Evolutionary conservation across 1,140 invertebrate species (phyloP), one percentile per base, ranked within the genome.

Genomic region (Atta colombica): DNA sequence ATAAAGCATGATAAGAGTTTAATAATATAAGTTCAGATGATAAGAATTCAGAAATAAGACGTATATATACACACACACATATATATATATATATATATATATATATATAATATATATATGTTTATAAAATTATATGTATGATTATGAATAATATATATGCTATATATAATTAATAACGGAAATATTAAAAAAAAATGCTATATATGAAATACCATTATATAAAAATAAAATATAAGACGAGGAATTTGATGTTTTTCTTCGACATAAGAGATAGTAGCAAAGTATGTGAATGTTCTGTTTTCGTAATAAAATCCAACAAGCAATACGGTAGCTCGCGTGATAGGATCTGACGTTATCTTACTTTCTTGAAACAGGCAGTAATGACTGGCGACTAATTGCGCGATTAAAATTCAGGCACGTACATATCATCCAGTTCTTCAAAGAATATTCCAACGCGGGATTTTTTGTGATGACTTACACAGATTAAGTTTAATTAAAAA

Each of bases 241-340:
- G 2, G 14, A 14, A 51, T 78, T 21, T 66, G 65, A 45, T 21
- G 2, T 16, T 61, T 60, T 53, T 31, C 16, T 31, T 7, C 7
- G 12, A 51, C 0, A 6, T n/a, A 31, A 63, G 21, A 66, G 25
- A 49, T 49, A 68, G 14, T 31, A 49, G 12, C 12, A 1, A 68
- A 68, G 8, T 66, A 68, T 80, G n/a, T 58, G 82, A 61, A 88
- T 63, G 77, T 82, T 58, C n/a, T 63, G 72, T 49, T 78, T 65
- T 80, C 74, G 69, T 82, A 71, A 84, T 89, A 89, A 92, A 86
- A 89, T 87, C 89, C 93, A 94, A 93, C 91, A 92, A 93, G 92
- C 90, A 51, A 21, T 28, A 78, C 63, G 60, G 71, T 89, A 84
- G 85, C 66, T 72, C 75, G 85, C n/a, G 58, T 65, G 86, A 88